Percentiles rank a stretch among this genome's conserved stretches.
These are phyloP conservation scores for Furnarius figulus DNA, from an alignment of 2,113 vertebrate species.

Conservation along the genomic window DNA sequence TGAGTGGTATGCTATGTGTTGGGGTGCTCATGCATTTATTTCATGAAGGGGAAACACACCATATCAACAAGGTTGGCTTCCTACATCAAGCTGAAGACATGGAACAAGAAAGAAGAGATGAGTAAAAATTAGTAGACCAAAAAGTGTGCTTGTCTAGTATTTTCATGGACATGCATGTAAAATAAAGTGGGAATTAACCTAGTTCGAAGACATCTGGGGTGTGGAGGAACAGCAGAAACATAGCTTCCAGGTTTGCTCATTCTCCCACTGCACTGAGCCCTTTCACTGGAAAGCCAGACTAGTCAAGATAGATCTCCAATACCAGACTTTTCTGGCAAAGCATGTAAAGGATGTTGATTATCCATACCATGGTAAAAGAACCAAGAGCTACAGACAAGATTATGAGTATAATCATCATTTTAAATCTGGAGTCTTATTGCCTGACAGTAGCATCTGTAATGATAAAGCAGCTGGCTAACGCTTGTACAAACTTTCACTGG, in stretches of 20 bases:
- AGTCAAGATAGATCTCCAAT: not conserved
- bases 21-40: not conserved
- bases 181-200: not conserved
- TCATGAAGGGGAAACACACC: not conserved
- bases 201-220: not conserved
- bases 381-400: not conserved
- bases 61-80: not conserved
- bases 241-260: not conserved
- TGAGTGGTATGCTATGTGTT: not conserved
- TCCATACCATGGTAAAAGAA: not conserved
- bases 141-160: not conserved
- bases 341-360: not conserved
- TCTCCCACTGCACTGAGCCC: not conserved
- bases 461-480: not conserved
- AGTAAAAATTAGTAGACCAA: not conserved
- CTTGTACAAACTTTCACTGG: not conserved
- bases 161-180: not conserved
- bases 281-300: not conserved
- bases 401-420: not conserved
- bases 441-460: not conserved
- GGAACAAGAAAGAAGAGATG: not conserved
- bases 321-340: not conserved
- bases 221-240: not conserved
- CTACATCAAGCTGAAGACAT: not conserved
- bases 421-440: not conserved